Conservation (phyloP, 2,888 invertebrate genomes). For the Anagyrus pseudococci region DNA sequence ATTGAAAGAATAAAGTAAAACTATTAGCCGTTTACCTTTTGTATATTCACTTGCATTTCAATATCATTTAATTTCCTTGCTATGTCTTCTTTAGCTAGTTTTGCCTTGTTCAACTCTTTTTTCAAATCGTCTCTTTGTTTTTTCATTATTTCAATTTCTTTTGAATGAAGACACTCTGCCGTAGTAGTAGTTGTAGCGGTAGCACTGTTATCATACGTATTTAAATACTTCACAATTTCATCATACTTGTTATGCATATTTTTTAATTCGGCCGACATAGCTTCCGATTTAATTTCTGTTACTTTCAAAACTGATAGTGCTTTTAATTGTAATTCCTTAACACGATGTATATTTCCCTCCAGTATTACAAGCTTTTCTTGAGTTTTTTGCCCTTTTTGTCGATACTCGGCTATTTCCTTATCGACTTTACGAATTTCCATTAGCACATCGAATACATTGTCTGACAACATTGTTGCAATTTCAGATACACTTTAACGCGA, state of each 20-base stretch:
- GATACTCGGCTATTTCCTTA: conserved; percentile 22
- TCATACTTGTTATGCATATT: conserved; percentile 34
- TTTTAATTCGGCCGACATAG: conserved; percentile 32
- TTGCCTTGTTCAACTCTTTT: conserved; percentile 19
- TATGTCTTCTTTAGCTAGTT: conserved; percentile 13
- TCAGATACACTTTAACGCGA: too few species aligned
- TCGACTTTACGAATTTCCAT: conserved; percentile 30
- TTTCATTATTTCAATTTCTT: conserved; percentile 20
- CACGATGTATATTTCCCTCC: conserved; percentile 31
- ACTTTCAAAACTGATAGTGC: conserved; percentile 37
- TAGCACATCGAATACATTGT: conserved; percentile 13
- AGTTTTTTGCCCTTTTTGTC: conserved; percentile 25
- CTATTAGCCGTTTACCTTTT: too few species aligned
- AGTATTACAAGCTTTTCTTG: conserved; percentile 25
- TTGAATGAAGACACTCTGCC: too few species aligned
- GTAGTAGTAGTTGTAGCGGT: too few species aligned
- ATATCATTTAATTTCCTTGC: conserved; percentile 18
- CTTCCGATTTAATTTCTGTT: conserved; percentile 21
- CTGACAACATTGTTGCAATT: background rate
- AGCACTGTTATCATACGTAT: background rate
- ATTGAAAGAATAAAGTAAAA: too few species aligned
- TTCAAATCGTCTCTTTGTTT: conserved; percentile 28
- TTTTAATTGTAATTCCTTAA: conserved; percentile 36
- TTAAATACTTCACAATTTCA: background rate
- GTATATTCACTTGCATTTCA: conserved; percentile 30